These are phyloP conservation scores for Epinephelus malabaricus DNA, from an alignment of 2,797 vertebrate genomes.

Conservation along the genomic window DNA sequence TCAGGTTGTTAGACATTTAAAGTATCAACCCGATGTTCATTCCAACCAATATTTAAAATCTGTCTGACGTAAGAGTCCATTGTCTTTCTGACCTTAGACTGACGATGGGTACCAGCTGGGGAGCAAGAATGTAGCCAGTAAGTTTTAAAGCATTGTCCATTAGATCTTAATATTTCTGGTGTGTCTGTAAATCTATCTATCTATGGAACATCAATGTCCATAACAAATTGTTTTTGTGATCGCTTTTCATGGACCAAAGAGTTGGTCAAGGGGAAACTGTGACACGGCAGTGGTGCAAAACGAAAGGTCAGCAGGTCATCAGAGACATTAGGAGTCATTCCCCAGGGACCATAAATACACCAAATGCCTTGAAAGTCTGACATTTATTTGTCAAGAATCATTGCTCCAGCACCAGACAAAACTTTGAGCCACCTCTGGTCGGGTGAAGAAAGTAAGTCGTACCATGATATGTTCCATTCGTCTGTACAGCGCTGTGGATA, in stretches of 20 bases:
- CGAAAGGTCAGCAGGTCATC: constrained; percentile 1
- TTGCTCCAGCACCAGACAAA: not conserved
- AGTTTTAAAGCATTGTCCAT: not conserved
- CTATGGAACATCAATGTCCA: not conserved
- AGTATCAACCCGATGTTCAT: no score
- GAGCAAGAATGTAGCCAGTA: not conserved
- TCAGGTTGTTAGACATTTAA: no score
- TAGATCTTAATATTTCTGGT: no score
- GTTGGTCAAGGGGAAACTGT: not conserved
- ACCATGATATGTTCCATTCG: not conserved
- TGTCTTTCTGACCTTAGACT: no score
- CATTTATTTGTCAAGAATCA: constrained; percentile 1
- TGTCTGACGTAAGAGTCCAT: no score
- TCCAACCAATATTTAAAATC: no score
- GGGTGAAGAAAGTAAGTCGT: not conserved
- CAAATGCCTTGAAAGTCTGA: not conserved
- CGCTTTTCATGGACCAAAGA: not conserved
- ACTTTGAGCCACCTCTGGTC: not conserved
- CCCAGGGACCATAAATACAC: not conserved
- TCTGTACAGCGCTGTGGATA: not conserved
- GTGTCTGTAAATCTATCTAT: not conserved
- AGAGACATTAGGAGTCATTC: constrained; percentile 7
- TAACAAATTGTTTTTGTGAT: not conserved
- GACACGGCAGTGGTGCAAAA: not conserved
- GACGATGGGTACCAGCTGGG: no score